These are phyloP conservation scores for Phylloscopus trochiloides DNA, from an alignment of 2,113 vertebrate genomes.

Conservation along the genomic window DNA sequence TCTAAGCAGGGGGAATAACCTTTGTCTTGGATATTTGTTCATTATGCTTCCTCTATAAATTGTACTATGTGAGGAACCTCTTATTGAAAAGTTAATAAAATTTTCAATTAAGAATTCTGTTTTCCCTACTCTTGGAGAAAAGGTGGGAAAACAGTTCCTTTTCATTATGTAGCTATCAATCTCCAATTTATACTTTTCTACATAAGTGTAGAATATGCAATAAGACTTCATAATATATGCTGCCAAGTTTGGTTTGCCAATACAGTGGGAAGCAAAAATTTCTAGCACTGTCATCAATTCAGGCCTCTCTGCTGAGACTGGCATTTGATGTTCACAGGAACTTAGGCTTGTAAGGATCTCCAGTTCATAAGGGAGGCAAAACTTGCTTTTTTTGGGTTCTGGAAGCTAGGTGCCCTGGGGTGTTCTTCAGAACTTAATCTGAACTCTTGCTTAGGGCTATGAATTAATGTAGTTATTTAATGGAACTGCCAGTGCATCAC, in stretches of 20 bases:
- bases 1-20: background rate
- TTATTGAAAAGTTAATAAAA: background rate
- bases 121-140: background rate
- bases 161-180: background rate
- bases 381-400: background rate
- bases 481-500: background rate
- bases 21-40: background rate
- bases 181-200: background rate
- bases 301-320: background rate
- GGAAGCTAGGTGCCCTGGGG: background rate
- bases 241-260: background rate
- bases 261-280: background rate
- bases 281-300: background rate
- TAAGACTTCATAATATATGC: background rate
- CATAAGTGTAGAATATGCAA: background rate
- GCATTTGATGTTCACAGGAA: background rate
- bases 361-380: background rate
- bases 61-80: background rate
- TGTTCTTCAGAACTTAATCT: background rate
- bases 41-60: background rate
- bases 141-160: background rate
- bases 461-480: background rate
- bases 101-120: background rate
- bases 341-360: background rate
- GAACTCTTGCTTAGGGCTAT: background rate